These are phyloP conservation scores for Sarcophilus harrisii DNA, from an alignment of 2,797 vertebrate genomes.

Conservation along the genomic window DNA sequence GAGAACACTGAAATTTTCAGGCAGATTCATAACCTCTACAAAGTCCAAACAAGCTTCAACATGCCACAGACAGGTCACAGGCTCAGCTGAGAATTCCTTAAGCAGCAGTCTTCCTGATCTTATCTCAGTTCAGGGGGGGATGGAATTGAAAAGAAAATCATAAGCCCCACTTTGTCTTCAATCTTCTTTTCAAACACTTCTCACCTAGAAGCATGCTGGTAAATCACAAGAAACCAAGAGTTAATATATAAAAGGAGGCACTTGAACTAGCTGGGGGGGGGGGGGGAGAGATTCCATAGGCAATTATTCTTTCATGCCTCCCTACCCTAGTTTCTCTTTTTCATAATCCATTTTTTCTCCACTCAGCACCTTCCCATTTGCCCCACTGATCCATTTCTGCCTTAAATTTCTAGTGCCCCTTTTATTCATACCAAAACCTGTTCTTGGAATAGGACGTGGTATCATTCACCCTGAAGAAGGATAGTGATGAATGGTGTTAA, in stretches of 20 bases:
- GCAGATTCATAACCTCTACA: neutral
- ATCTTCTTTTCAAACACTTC: neutral
- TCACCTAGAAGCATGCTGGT: neutral
- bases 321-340: neutral
- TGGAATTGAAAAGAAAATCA: neutral
- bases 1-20: neutral
- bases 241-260: neutral
- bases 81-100: neutral
- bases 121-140: constrained; percentile 9
- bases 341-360: neutral
- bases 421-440: neutral
- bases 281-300: neutral
- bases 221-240: neutral
- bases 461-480: neutral
- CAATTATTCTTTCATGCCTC: neutral
- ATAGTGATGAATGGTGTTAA: neutral
- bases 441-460: neutral
- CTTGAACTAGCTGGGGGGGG: neutral
- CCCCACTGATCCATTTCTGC: neutral
- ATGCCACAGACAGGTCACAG: neutral
- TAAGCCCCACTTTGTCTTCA: neutral
- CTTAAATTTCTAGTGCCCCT: too few species aligned
- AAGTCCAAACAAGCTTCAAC: neutral
- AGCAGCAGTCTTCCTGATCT: neutral
- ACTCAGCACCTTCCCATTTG: neutral